Percentiles rank a stretch among this genome's conserved stretches.
Conservation (phyloP, 2,113 vertebrate genomes). For the Miniopterus natalensis region DNA sequence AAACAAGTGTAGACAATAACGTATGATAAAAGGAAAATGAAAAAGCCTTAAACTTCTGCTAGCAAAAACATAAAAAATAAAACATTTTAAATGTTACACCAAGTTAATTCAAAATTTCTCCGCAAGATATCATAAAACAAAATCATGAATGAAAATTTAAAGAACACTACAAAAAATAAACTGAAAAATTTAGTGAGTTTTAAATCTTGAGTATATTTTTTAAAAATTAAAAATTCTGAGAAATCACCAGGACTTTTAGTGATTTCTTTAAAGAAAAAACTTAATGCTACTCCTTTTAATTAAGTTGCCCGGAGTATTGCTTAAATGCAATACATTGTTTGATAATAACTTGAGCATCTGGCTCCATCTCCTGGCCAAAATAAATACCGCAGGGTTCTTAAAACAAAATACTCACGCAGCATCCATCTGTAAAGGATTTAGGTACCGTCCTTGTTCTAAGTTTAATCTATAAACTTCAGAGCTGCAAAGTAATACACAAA, state of each 20-base stretch:
- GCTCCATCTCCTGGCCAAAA: conserved; percentile 86
- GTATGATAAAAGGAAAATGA: background rate
- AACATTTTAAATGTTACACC: background rate
- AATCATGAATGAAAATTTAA: conserved; percentile 33
- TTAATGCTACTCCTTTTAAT: background rate
- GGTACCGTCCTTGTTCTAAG: conserved; percentile 96
- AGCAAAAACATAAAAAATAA: background rate
- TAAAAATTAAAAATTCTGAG: background rate
- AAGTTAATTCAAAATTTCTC: conserved; percentile 11
- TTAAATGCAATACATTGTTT: background rate
- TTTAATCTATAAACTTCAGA: conserved; percentile 97
- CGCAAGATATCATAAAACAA: background rate
- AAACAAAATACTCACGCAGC: conserved; percentile 91
- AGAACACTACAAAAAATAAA: background rate
- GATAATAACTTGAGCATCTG: conserved; percentile 45
- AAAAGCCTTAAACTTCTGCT: background rate
- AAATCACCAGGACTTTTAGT: background rate
- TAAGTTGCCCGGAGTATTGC: background rate
- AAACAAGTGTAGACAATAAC: background rate
- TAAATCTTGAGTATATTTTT: background rate
- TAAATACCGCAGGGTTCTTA: background rate
- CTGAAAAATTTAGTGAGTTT: background rate
- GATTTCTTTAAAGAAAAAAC: background rate
- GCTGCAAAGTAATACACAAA: conserved; percentile 85
- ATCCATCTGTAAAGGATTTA: conserved; percentile 96